phyloP scores from a whole-genome alignment of 1,140 invertebrate species.

The Dinoponera quadriceps region DNA sequence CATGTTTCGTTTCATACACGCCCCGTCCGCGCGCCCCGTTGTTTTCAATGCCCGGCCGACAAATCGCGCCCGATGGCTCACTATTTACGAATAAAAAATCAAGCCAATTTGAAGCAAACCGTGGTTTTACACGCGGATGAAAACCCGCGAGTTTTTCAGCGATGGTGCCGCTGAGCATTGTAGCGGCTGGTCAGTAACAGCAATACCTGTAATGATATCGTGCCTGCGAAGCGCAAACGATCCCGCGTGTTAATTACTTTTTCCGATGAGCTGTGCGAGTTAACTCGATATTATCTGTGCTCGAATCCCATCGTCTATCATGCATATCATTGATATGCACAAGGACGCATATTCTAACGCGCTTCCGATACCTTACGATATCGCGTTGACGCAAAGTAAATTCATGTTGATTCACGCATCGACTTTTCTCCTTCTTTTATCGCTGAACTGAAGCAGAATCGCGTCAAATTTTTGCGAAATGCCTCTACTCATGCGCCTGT shows the following conservation, averaged over 20 bases:
- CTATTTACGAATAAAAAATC: constrained; percentile 66
- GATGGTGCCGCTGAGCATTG: neutral
- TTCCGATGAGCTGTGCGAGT: constrained; percentile 14
- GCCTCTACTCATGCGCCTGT: no score
- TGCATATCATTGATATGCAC: neutral
- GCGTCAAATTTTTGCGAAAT: no score
- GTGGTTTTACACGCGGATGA: constrained; percentile 46
- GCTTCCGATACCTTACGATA: neutral
- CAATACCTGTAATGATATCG: constrained; percentile 42
- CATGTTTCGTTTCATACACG: constrained; percentile 53
- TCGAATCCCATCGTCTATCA: neutral
- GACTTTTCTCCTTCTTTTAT: no score
- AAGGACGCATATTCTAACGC: neutral
- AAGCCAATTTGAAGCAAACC: constrained; percentile 57
- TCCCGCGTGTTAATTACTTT: constrained; percentile 42
- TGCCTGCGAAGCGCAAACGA: constrained; percentile 12
- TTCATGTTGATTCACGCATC: neutral
- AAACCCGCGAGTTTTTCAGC: constrained; percentile 10
- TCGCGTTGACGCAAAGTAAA: neutral
- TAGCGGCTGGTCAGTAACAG: constrained; percentile 30
- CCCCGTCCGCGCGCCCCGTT: constrained; percentile 11
- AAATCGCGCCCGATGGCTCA: constrained; percentile 19
- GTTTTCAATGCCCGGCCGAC: constrained; percentile 44
- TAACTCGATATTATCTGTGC: constrained; percentile 7
- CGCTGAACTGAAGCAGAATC: no score